phyloP scores from a whole-genome alignment of 2,888 invertebrate species.

The Micropterix aruncella region DNA sequence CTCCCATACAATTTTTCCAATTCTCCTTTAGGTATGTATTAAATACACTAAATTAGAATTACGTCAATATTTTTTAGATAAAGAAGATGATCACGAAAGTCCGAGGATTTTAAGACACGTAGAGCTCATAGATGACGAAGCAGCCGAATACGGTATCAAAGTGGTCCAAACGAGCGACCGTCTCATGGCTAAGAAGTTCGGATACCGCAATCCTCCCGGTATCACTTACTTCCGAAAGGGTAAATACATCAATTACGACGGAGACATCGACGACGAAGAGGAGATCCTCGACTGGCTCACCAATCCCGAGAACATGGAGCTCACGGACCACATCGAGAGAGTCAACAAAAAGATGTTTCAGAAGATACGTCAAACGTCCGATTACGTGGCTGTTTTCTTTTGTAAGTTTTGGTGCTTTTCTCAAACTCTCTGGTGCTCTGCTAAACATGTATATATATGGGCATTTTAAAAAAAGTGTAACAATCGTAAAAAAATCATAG shows the following conservation, averaged over 20 bases:
- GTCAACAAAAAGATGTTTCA: slow-evolving; percentile 90
- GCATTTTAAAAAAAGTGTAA: no score
- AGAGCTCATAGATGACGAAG: slow-evolving; percentile 85
- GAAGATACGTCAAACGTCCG: slow-evolving; percentile 75
- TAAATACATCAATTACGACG: slow-evolving; percentile 83
- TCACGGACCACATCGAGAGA: slow-evolving; percentile 83
- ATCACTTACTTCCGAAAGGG: slow-evolving; percentile 83
- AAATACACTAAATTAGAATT: neutral
- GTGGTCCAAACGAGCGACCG: slow-evolving; percentile 78
- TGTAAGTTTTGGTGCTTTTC: slow-evolving; percentile 51
- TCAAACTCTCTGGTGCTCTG: no score
- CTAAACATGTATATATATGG: no score
- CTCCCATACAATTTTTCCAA: no score
- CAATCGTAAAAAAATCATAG: no score
- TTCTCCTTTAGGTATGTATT: slow-evolving; percentile 3
- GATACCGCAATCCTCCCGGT: slow-evolving; percentile 78
- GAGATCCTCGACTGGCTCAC: slow-evolving; percentile 87
- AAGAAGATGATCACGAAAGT: slow-evolving; percentile 69
- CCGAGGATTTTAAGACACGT: slow-evolving; percentile 71
- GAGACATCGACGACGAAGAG: slow-evolving; percentile 85
- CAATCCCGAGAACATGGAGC: slow-evolving; percentile 87
- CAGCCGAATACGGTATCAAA: slow-evolving; percentile 81
- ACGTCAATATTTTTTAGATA: slow-evolving; percentile 35
- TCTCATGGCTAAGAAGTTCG: slow-evolving; percentile 88
- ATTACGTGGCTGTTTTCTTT: slow-evolving; percentile 85